phyloP scores from a whole-genome alignment of 2,888 invertebrate genomes.

The Antitype chi region DNA sequence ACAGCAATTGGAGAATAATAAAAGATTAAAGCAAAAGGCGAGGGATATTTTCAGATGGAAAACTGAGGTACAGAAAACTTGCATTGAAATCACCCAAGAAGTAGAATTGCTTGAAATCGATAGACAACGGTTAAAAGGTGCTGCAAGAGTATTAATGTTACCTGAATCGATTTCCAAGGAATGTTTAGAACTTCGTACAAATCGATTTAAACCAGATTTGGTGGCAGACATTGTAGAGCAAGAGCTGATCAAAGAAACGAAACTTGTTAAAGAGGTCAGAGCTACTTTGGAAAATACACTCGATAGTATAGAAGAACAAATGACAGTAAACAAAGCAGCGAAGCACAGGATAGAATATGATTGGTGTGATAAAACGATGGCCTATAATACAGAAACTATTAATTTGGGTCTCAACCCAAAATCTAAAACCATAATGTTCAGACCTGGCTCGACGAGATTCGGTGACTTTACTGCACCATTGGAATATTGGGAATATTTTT shows the following conservation, averaged over 20 bases:
- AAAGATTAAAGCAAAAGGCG: constrained; percentile 92
- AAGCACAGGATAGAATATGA: constrained; percentile 96
- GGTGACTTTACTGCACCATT: constrained; percentile 92
- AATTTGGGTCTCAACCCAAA: constrained; percentile 93
- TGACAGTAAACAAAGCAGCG: constrained; percentile 94
- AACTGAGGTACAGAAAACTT: constrained; percentile 93
- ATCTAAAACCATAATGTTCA: constrained; percentile 93
- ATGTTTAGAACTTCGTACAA: constrained; percentile 93
- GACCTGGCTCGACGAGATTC: constrained; percentile 95
- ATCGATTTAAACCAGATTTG: constrained; percentile 93
- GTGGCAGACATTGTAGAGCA: constrained; percentile 94
- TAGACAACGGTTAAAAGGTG: constrained; percentile 92
- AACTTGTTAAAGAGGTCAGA: constrained; percentile 93
- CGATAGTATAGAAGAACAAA: constrained; percentile 92
- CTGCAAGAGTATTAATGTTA: constrained; percentile 92
- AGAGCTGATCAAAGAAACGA: constrained; percentile 94
- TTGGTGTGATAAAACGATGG: constrained; percentile 97
- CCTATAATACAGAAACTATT: constrained; percentile 93
- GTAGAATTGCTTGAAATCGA: constrained; percentile 93
- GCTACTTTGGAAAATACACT: constrained; percentile 91
- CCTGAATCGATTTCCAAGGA: constrained; percentile 95
- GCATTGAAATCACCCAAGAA: constrained; percentile 93
- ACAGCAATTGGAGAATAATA: constrained; percentile 92
- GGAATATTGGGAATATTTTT: constrained; percentile 96
- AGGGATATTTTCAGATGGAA: constrained; percentile 94